phyloP scores from a whole-genome alignment of 2,888 invertebrate genomes.

The Carpatolechia fugitivella region DNA sequence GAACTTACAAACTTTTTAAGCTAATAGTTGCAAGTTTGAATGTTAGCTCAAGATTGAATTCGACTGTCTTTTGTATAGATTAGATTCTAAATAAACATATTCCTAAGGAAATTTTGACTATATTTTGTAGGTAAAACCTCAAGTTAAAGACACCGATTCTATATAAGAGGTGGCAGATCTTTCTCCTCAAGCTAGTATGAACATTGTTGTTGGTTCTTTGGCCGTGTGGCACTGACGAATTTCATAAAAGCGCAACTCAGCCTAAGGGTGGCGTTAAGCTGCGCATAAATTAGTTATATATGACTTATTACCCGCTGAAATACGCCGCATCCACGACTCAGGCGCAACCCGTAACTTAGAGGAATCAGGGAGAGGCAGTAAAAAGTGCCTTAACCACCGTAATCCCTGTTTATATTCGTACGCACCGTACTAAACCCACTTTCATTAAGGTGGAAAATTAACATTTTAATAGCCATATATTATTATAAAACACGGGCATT shows the following conservation, averaged over 20 bases:
- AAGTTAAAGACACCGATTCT: too few relatives aligned
- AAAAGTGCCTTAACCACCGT: conserved; percentile 59
- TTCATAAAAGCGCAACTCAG: background rate
- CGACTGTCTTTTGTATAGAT: too few relatives aligned
- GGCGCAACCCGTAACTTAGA: conserved; percentile 3
- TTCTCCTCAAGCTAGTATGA: too few relatives aligned
- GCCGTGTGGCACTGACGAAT: background rate
- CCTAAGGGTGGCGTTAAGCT: background rate
- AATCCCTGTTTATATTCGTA: conserved; percentile 64
- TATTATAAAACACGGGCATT: conserved; percentile 61
- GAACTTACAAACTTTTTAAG: too few relatives aligned
- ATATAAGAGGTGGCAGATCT: too few relatives aligned
- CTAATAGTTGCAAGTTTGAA: too few relatives aligned
- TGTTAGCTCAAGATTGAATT: too few relatives aligned
- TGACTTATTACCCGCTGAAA: background rate
- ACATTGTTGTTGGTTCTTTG: background rate
- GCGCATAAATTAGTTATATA: conserved; percentile 23
- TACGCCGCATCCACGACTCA: conserved; percentile 17
- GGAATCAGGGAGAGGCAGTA: conserved; percentile 53
- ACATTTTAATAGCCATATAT: conserved; percentile 75
- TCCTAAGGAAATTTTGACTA: too few relatives aligned
- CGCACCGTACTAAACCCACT: conserved; percentile 65
- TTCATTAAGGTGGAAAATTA: conserved; percentile 74
- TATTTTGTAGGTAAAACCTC: too few relatives aligned
- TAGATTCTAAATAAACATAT: too few relatives aligned